A percentile compares a stretch with the other conserved stretches of the same genome.
phyloP scores from a whole-genome alignment of 2,797 vertebrate genomes.

The Lepus oiostolus region DNA sequence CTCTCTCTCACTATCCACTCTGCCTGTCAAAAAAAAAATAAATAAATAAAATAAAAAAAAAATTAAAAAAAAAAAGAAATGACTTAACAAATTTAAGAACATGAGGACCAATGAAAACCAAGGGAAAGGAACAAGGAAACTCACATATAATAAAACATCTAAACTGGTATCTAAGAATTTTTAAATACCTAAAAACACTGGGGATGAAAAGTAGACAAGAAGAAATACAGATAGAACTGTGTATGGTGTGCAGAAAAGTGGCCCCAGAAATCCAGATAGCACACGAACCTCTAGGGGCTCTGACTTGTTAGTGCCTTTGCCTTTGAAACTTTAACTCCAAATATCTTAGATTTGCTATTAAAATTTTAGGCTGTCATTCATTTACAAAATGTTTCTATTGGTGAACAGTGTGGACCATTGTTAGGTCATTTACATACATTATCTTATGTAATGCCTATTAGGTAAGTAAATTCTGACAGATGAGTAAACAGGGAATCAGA shows the following conservation, averaged over 20 bases:
- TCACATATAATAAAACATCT: not conserved
- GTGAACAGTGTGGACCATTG: not conserved
- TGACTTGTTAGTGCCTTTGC: not conserved
- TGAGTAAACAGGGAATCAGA: not conserved
- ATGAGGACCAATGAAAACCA: not conserved
- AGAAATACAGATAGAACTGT: not conserved
- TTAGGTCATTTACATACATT: not conserved
- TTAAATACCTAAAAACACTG: not conserved
- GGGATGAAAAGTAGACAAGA: not conserved
- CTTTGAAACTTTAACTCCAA: not conserved
- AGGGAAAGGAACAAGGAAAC: not conserved
- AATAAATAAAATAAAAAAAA: too few relatives aligned
- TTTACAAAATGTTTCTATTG: conserved; percentile 11
- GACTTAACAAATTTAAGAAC: not conserved
- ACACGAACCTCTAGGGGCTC: not conserved
- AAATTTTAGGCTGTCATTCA: conserved; percentile 5
- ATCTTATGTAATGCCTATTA: not conserved
- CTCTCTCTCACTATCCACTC: too few relatives aligned
- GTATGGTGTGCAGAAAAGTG: not conserved
- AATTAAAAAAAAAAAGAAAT: not conserved
- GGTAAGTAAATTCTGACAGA: not conserved
- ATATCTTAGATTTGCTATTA: not conserved
- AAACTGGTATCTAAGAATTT: not conserved
- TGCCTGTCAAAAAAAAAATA: too few relatives aligned
- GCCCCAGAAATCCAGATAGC: not conserved